Base-by-base conservation (phyloP, 2,797 vertebrate species). In the Capromys pilorides region DNA sequence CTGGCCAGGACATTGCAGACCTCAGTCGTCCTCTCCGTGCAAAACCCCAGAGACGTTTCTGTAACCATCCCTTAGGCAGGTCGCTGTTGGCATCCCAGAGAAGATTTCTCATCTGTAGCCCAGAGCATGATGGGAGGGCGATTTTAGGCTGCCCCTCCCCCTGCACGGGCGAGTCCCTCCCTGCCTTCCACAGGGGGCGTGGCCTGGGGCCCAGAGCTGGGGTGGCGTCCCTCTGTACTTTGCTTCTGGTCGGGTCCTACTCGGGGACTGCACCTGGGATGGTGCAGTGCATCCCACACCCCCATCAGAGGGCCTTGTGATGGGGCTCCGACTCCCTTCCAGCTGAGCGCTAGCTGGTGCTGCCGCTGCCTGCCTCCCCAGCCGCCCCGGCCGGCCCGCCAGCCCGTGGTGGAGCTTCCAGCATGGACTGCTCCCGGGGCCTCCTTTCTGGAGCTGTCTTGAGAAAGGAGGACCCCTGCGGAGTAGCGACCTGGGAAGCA, bases 401-500 rank as follows among this genome's bases (percentile, higher is more conserved):
- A 45, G n/a, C n/a, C n/a, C n/a, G n/a, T 45, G 26, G 90, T 54
- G 93, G 94, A 90, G 92, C 94, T 96, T 93, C 93, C 88, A 80
- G 96, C 97, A 97, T 97, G 96, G 94, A 90, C 94, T 89, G 96
- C 93, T 90, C 97, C 51, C 78, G 0, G 51, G 93, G 89, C 80
- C 93, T 96, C 93, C 96, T 97, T 96, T 96, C 96, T 49, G 94
- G 90, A 69, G 39, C 90, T 96, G 92, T 73, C 84, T 96, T 93
- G 93, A 87, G 96, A 97, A 97, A 88, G 94, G 94, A 90, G 92
- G 93, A 22, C 85, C 89, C 81, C 41, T 62, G 92, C 80, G 5
- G 77, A 94, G 94, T 94, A 78, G 86, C 94, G 4, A 69, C 93
- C 13, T 5, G 89, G 96, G 96, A 85, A 85, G 92, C 93, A 54